These are phyloP conservation scores for Brachyhypopomus occidentalis DNA, from an alignment of 2,113 vertebrate genomes.

Conservation along the genomic window DNA sequence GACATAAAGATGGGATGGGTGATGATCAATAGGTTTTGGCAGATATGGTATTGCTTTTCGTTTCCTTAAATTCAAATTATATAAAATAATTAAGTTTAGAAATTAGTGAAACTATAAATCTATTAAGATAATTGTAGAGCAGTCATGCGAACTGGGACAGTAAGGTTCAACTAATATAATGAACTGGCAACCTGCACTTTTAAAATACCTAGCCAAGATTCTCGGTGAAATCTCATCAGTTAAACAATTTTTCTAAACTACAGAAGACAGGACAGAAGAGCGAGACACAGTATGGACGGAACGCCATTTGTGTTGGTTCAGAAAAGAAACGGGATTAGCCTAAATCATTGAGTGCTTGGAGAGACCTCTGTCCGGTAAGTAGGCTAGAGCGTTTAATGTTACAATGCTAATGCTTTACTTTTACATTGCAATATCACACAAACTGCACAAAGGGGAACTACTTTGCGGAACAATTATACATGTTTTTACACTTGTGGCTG, in stretches of 20 bases:
- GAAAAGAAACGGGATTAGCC: conserved; percentile 38
- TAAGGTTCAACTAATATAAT: conserved; percentile 1
- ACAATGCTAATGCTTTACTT: background rate
- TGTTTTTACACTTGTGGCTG: too few relatives aligned
- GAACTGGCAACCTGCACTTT: background rate
- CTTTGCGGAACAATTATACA: too few relatives aligned
- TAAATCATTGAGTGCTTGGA: background rate
- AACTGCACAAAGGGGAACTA: too few relatives aligned
- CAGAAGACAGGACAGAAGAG: background rate
- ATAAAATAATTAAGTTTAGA: too few relatives aligned
- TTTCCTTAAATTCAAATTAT: too few relatives aligned
- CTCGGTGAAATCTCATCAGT: background rate
- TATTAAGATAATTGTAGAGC: background rate
- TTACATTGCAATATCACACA: too few relatives aligned
- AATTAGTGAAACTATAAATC: too few relatives aligned
- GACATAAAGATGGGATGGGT: too few relatives aligned
- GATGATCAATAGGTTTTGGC: too few relatives aligned
- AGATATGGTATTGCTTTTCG: too few relatives aligned
- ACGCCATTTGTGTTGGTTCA: background rate
- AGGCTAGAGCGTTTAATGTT: background rate
- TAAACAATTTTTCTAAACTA: too few relatives aligned
- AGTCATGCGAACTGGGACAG: background rate
- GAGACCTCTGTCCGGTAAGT: background rate
- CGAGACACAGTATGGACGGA: conserved; percentile 11
- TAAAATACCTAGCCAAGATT: background rate